A percentile compares a stretch with the other conserved stretches of the same genome.
These are phyloP conservation scores for Hydrophis major DNA, from an alignment of 2,797 vertebrate species.

Conservation along the genomic window DNA sequence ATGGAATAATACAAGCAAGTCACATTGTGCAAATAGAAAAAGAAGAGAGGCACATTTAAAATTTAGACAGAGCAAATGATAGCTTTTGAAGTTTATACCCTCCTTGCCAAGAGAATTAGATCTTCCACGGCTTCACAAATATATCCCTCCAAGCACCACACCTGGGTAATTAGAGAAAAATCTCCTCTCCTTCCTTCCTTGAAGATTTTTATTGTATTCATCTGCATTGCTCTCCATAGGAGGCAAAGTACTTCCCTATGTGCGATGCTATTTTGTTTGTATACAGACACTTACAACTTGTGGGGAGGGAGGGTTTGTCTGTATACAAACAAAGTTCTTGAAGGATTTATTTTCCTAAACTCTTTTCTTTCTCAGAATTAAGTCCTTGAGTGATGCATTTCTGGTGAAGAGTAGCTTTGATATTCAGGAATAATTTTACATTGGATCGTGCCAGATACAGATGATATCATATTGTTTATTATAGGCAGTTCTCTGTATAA, in stretches of 20 bases:
- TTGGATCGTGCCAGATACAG: background rate
- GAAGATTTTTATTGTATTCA: constrained; percentile 48
- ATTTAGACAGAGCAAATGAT: constrained; percentile 49
- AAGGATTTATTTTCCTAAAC: background rate
- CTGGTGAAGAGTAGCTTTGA: rapidly evolving
- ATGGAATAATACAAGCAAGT: background rate
- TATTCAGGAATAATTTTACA: background rate
- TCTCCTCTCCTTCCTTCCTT: background rate
- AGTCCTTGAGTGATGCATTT: background rate
- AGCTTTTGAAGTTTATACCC: constrained; percentile 52
- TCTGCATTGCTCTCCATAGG: rapidly evolving
- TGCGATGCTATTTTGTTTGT: background rate
- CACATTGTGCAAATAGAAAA: background rate
- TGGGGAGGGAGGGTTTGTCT: background rate
- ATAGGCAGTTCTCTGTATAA: background rate
- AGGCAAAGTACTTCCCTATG: background rate
- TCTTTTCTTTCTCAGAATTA: background rate
- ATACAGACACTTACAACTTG: background rate
- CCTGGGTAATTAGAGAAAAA: constrained; percentile 57
- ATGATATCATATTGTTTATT: background rate
- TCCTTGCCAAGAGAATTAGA: constrained; percentile 49
- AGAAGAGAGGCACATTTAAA: constrained; percentile 23
- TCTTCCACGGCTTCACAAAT: constrained; percentile 55
- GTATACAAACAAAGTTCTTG: background rate
- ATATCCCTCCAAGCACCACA: constrained; percentile 42